Evolutionary conservation across 2,113 vertebrate species (phyloP).

Genomic region (Corynorhinus townsendii): DNA sequence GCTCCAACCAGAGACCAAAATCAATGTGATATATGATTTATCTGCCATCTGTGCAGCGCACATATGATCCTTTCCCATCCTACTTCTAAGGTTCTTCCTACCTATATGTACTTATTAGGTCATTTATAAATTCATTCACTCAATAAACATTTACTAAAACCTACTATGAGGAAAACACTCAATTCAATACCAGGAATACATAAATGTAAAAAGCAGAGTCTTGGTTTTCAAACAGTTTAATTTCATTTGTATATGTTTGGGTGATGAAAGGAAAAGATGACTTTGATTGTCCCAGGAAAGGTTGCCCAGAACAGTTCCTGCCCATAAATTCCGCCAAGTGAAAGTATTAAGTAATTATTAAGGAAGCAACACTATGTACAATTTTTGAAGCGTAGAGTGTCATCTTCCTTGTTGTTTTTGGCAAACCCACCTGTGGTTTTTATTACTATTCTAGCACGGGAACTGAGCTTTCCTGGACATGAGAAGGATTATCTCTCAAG

Average conservation of each 20-base stretch:
- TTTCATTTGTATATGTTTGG: background rate
- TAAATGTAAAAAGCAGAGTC: background rate
- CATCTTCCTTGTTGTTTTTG: background rate
- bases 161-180: background rate
- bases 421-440: background rate
- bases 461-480: background rate
- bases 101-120: background rate
- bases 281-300: conserved; percentile 29
- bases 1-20: background rate
- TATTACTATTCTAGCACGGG: background rate
- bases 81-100: background rate
- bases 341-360: background rate
- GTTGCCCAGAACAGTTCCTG: conserved; percentile 14
- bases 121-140: background rate
- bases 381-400: background rate
- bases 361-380: background rate
- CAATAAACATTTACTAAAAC: background rate
- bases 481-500: background rate
- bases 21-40: background rate
- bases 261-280: background rate
- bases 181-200: background rate
- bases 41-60: background rate
- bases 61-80: background rate
- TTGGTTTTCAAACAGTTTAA: background rate
- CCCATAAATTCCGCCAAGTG: background rate